Percentiles rank a stretch among this genome's conserved stretches.
Conservation (phyloP, 2,888 invertebrate species). For the Xanthorhoe designata region DNA sequence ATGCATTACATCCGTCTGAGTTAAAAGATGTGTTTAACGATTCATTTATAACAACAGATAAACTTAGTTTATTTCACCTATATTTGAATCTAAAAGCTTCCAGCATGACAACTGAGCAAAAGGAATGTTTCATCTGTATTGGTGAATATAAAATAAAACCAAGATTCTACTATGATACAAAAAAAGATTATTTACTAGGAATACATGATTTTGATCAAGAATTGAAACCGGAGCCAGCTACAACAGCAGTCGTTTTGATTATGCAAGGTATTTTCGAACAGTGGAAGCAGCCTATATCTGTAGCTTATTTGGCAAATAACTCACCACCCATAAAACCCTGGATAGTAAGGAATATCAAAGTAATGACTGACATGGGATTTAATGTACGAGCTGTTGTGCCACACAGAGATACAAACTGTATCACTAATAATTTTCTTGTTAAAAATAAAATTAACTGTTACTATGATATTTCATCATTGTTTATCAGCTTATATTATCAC, state of each 20-base stretch:
- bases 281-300: slow-evolving; percentile 38
- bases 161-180: slow-evolving; percentile 35
- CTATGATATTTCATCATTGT: slow-evolving; percentile 28
- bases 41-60: slow-evolving; percentile 16
- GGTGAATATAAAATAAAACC: slow-evolving; percentile 30
- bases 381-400: slow-evolving; percentile 32
- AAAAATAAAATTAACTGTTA: slow-evolving; percentile 23
- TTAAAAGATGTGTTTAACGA: slow-evolving; percentile 28
- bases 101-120: slow-evolving; percentile 27
- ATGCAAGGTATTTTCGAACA: slow-evolving; percentile 33
- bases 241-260: slow-evolving; percentile 32
- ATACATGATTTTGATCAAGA: slow-evolving; percentile 28
- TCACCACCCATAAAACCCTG: slow-evolving; percentile 22
- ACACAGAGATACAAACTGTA: slow-evolving; percentile 19
- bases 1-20: slow-evolving; percentile 9
- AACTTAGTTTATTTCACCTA: slow-evolving; percentile 14
- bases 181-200: slow-evolving; percentile 34
- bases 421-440: background rate
- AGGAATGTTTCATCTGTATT: slow-evolving; percentile 34
- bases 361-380: slow-evolving; percentile 27
- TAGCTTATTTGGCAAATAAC: slow-evolving; percentile 28
- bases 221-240: slow-evolving; percentile 33
- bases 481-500: slow-evolving; percentile 30
- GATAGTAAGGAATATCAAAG: slow-evolving; percentile 25
- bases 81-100: slow-evolving; percentile 24